phyloP scores from a whole-genome alignment of 2,888 invertebrate species.

The Frankliniella fusca region DNA sequence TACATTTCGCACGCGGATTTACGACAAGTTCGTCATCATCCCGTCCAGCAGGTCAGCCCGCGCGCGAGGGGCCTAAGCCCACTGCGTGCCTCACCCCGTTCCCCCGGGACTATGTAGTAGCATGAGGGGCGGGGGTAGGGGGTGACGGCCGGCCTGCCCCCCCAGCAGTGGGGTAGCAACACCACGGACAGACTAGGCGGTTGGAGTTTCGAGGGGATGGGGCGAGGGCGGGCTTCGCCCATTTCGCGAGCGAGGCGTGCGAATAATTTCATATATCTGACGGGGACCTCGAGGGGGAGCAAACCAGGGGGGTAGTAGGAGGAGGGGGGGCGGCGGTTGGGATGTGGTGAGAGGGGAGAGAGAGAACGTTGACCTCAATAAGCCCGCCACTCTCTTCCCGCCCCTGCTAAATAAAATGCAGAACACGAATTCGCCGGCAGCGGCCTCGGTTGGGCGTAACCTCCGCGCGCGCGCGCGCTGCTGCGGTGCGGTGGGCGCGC shows the following conservation, averaged over 20 bases:
- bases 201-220: no score
- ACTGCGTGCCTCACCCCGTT: neutral
- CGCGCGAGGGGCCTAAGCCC: neutral
- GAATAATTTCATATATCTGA: constrained; percentile 16
- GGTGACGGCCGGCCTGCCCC: no score
- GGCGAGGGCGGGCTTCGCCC: neutral
- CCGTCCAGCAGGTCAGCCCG: neutral
- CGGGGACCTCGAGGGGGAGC: neutral
- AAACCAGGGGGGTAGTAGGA: neutral
- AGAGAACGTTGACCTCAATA: neutral
- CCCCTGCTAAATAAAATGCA: constrained; percentile 7
- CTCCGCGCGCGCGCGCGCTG: constrained; percentile 3
- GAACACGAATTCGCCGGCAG: neutral
- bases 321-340: neutral
- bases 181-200: no score
- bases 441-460: neutral
- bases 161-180: no score
- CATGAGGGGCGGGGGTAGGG: no score
- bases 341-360: neutral
- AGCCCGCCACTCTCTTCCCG: neutral
- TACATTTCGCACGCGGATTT: constrained; percentile 12
- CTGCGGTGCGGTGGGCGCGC: no score
- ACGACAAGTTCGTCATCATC: constrained; percentile 5
- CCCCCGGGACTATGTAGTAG: no score
- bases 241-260: neutral